Evolutionary conservation across 1,140 invertebrate species (phyloP).

Genomic region (Aricia agestis): DNA sequence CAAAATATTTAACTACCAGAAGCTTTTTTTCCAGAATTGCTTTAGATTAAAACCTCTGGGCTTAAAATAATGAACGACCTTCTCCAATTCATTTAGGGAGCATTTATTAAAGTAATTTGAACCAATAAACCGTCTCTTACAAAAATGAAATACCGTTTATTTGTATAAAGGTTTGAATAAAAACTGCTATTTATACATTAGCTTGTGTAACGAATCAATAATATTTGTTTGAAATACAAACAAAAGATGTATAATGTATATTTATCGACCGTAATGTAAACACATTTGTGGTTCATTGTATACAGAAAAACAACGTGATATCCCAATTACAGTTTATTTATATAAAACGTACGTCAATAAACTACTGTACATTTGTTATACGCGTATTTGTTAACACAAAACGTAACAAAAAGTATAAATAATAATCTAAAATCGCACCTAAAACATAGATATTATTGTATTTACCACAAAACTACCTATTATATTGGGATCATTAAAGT

Average conservation of each 20-base stretch:
- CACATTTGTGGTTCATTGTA: neutral
- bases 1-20: too few species aligned
- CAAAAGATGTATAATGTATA: neutral
- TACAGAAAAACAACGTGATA: neutral
- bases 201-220: neutral
- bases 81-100: neutral
- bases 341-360: conserved; percentile 9
- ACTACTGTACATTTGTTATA: neutral
- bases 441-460: neutral
- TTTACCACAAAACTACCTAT: too few species aligned
- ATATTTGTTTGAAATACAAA: neutral
- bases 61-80: neutral
- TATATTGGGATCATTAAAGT: neutral
- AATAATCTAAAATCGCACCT: neutral
- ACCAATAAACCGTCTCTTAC: neutral
- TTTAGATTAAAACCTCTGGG: neutral
- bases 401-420: neutral
- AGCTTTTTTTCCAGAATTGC: neutral
- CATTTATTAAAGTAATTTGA: neutral
- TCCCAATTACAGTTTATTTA: conserved; percentile 10
- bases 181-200: neutral
- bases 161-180: neutral
- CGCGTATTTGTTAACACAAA: neutral
- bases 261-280: conserved; percentile 7
- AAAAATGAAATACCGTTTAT: neutral